A percentile compares a stretch with the other conserved stretches of the same genome.
These are phyloP conservation scores for Ochotona curzoniae DNA, from an alignment of 2,113 vertebrate species.

Conservation along the genomic window DNA sequence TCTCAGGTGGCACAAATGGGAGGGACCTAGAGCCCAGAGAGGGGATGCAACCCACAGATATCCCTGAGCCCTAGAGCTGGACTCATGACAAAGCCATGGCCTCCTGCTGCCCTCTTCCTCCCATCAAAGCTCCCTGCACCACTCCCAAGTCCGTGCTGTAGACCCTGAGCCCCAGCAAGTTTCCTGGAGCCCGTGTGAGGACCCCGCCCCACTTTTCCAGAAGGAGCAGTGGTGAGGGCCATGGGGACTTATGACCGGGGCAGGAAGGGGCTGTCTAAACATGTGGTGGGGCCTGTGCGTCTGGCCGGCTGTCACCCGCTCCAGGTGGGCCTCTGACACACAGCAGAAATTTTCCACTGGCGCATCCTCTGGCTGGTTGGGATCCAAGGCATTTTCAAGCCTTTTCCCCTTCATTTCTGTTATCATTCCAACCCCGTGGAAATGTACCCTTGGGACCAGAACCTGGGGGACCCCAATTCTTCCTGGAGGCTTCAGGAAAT, in stretches of 20 bases:
- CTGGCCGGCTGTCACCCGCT: constrained; percentile 76
- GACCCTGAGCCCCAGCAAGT: neutral
- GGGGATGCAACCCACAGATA: neutral
- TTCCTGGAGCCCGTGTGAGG: neutral
- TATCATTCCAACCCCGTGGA: constrained; percentile 23
- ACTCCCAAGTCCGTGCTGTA: neutral
- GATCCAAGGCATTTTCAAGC: constrained; percentile 69
- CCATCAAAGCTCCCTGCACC: neutral
- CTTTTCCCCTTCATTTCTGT: neutral
- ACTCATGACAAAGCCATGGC: neutral
- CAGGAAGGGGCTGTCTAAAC: constrained; percentile 77
- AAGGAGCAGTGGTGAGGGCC: neutral
- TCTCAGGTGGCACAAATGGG: neutral
- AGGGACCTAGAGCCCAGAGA: neutral
- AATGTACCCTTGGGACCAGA: neutral
- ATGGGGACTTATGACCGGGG: constrained; percentile 29
- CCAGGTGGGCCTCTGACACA: constrained; percentile 82
- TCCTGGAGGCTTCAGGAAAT: neutral
- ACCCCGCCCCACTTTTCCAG: neutral
- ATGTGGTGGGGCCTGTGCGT: constrained; percentile 50
- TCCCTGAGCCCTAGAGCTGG: neutral
- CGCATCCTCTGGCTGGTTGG: constrained; percentile 73
- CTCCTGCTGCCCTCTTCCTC: accelerated
- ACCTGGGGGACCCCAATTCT: neutral
- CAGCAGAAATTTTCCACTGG: constrained; percentile 82